A percentile compares a stretch with the other conserved stretches of the same genome.
Evolutionary conservation across 2,888 invertebrate genomes (phyloP).

Genomic region (Harpagoxenus sublaevis): DNA sequence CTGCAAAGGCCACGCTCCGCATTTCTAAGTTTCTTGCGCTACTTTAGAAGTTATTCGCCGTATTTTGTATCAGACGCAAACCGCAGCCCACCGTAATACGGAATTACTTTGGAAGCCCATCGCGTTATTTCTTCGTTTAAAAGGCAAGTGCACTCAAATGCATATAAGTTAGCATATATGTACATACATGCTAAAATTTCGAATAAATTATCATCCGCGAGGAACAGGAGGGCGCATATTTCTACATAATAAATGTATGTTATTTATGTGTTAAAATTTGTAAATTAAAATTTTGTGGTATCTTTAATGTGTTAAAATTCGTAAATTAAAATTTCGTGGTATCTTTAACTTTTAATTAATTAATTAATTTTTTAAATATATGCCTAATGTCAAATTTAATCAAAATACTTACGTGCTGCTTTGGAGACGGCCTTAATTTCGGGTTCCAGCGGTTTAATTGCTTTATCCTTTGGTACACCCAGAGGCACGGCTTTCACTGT

Average conservation of each 20-base stretch:
- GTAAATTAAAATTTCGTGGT: not conserved
- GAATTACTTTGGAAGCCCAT: constrained; percentile 26
- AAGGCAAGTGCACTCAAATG: not conserved
- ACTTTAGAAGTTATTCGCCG: constrained; percentile 30
- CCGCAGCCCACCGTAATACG: constrained; percentile 6
- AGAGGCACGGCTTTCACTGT: constrained; percentile 90
- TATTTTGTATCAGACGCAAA: constrained; percentile 30
- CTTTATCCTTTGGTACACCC: constrained; percentile 87
- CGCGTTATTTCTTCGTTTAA: constrained; percentile 23
- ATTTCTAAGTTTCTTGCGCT: constrained; percentile 21
- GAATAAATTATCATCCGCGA: not conserved
- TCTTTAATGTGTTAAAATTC: not conserved
- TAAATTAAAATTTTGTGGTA: not conserved
- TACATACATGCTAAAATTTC: not conserved
- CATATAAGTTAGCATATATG: not conserved
- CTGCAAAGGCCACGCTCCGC: constrained; percentile 11
- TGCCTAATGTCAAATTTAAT: not conserved
- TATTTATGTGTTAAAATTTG: not conserved
- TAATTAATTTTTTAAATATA: not conserved
- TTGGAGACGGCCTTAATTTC: constrained; percentile 92
- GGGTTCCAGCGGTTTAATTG: constrained; percentile 89
- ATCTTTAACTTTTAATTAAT: not conserved
- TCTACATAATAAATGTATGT: not conserved
- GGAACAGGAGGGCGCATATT: not conserved
- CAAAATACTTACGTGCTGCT: constrained; percentile 89